These are phyloP conservation scores for Sinosuthora webbiana DNA, from an alignment of 2,113 vertebrate genomes.

Conservation along the genomic window DNA sequence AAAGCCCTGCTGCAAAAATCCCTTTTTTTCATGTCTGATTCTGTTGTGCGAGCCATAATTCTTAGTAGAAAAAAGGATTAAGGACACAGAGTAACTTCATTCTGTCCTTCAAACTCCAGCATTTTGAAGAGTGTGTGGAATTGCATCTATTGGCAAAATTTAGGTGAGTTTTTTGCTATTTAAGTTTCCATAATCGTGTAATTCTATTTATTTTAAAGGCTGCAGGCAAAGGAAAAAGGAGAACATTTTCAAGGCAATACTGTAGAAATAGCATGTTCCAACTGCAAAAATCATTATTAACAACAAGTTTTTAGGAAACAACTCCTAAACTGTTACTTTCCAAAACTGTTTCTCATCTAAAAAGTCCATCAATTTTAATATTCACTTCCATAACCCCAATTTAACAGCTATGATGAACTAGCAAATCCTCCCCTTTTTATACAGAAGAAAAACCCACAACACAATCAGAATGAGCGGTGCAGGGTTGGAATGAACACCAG, in stretches of 20 bases:
- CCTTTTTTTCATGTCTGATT: neutral
- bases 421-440: neutral
- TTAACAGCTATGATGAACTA: neutral
- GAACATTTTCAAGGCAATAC: neutral
- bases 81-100: neutral
- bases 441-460: neutral
- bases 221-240: neutral
- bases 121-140: neutral
- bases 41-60: neutral
- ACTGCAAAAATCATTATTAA: neutral
- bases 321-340: neutral
- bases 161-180: neutral
- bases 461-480: neutral
- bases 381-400: neutral
- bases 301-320: neutral
- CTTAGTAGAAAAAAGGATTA: neutral
- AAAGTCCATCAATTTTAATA: neutral
- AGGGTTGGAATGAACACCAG: neutral
- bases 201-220: neutral
- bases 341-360: neutral
- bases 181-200: neutral
- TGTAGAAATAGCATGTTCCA: neutral
- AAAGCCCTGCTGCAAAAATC: neutral
- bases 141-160: neutral
- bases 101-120: neutral